Conservation (phyloP, 2,113 vertebrate genomes). For the Psittacara wagleri region DNA sequence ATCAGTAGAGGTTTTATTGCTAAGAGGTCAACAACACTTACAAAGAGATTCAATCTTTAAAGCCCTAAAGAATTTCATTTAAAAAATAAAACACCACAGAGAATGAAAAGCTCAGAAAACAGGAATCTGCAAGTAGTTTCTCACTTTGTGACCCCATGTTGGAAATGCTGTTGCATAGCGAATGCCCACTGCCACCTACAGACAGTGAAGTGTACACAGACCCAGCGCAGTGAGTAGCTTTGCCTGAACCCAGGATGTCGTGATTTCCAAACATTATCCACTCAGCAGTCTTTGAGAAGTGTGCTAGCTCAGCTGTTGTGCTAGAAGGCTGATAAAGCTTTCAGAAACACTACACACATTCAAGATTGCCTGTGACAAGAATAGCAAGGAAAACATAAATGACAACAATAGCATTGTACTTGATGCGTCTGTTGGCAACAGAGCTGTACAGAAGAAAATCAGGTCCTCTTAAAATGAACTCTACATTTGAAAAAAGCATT, state of each 20-base stretch:
- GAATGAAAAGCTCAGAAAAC: not conserved
- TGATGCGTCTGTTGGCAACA: not conserved
- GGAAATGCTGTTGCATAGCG: not conserved
- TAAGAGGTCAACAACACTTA: conserved; percentile 36
- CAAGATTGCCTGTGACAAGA: not conserved
- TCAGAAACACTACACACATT: not conserved
- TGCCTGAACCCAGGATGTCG: not conserved
- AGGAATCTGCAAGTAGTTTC: not conserved
- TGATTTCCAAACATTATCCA: not conserved
- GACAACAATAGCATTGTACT: not conserved
- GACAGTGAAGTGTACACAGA: not conserved
- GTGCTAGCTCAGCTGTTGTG: not conserved
- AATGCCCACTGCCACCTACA: conserved; percentile 57
- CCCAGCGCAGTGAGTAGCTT: not conserved
- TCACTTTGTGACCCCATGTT: not conserved
- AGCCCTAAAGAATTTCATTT: conserved; percentile 18
- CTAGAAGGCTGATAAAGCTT: not conserved
- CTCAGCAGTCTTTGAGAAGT: not conserved
- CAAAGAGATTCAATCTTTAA: conserved; percentile 37
- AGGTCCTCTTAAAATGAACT: not conserved
- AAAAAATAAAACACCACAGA: not conserved
- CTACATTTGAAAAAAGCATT: not conserved
- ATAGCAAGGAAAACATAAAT: not conserved
- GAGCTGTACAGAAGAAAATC: not conserved
- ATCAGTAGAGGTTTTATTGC: conserved; percentile 7